Conservation (phyloP, 2,888 invertebrate species). For the Agelastica alni region DNA sequence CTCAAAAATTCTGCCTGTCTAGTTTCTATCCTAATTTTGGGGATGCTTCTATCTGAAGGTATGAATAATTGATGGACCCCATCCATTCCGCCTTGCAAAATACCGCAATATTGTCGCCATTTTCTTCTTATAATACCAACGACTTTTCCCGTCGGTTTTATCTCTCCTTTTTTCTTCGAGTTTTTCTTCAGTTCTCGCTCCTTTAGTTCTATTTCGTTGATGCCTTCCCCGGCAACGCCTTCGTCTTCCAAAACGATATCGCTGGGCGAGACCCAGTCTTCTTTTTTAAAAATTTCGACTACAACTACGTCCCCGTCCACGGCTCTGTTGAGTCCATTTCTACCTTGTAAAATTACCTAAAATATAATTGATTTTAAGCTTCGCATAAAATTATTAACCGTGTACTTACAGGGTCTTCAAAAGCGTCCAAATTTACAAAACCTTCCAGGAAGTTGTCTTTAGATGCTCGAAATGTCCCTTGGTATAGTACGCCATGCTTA, state of each 20-base stretch:
- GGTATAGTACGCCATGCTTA: constrained; percentile 72
- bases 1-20: constrained; percentile 81
- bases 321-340: constrained; percentile 85
- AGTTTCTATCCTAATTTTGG: constrained; percentile 94
- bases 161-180: constrained; percentile 42
- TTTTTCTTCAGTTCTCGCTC: constrained; percentile 50
- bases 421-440: constrained; percentile 76
- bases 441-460: constrained; percentile 95
- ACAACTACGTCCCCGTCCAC: constrained; percentile 95
- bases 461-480: constrained; percentile 84
- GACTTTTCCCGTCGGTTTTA: constrained; percentile 70
- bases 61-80: constrained; percentile 84
- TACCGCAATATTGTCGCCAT: constrained; percentile 94
- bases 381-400: too few species aligned
- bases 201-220: constrained; percentile 69
- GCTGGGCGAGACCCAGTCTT: constrained; percentile 89
- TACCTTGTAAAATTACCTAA: constrained; percentile 83
- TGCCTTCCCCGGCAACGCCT: constrained; percentile 64
- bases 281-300: constrained; percentile 83
- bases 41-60: constrained; percentile 92
- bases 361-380: too few species aligned
- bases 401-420: constrained; percentile 74
- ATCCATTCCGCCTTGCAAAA: constrained; percentile 77
- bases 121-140: constrained; percentile 96
- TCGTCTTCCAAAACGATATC: constrained; percentile 81